Conservation (phyloP, 2,888 invertebrate species). For the Congeria kusceri region DNA sequence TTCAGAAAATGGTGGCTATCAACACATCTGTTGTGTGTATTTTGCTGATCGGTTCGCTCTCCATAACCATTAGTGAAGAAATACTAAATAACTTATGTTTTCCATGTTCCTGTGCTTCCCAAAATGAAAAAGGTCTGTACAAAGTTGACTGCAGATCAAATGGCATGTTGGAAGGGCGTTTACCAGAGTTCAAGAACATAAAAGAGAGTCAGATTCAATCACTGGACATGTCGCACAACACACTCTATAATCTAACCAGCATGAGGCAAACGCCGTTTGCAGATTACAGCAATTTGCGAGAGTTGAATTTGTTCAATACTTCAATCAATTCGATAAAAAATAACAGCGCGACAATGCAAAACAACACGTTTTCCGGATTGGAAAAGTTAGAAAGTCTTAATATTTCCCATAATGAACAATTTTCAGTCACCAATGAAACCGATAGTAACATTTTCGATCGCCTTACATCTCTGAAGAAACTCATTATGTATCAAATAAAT, state of each 20-base stretch:
- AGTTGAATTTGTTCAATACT: constrained; percentile 21
- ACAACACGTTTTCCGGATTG: constrained; percentile 15
- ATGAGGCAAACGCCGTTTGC: background rate
- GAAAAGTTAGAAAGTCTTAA: constrained; percentile 20
- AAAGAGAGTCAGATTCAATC: too few relatives aligned
- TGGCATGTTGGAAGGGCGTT: too few relatives aligned
- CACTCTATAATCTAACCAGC: background rate
- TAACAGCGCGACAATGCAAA: constrained; percentile 3
- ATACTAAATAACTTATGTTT: too few relatives aligned
- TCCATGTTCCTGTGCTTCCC: too few relatives aligned
- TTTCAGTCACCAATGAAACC: constrained; percentile 34
- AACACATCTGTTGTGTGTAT: too few relatives aligned
- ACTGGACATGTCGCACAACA: constrained; percentile 11
- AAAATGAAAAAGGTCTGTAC: too few relatives aligned
- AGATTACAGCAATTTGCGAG: background rate
- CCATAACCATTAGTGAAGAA: too few relatives aligned
- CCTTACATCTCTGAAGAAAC: constrained; percentile 8
- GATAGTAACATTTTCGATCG: constrained; percentile 15
- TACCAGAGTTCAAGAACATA: too few relatives aligned
- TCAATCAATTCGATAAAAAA: background rate
- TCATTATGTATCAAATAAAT: constrained; percentile 44
- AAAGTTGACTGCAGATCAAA: too few relatives aligned
- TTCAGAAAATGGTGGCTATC: too few relatives aligned
- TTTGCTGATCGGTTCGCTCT: too few relatives aligned
- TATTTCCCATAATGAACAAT: constrained; percentile 30